phyloP scores from a whole-genome alignment of 2,113 vertebrate genomes.

The Conger conger region DNA sequence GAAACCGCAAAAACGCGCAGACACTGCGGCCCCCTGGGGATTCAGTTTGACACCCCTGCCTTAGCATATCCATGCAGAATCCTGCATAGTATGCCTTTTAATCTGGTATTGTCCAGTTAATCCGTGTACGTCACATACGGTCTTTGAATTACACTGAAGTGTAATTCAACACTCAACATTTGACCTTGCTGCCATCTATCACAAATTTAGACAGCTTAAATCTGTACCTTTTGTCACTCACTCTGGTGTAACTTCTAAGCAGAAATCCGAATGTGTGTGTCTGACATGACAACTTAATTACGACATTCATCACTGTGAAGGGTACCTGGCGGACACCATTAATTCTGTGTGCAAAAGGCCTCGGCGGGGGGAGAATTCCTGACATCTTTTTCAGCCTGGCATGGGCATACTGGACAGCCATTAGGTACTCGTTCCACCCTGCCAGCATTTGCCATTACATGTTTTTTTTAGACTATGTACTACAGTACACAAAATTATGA shows the following conservation, averaged over 20 bases:
- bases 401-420: background rate
- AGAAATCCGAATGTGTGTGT: background rate
- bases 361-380: background rate
- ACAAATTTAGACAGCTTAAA: background rate
- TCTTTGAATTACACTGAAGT: too few species aligned
- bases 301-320: conserved; percentile 20
- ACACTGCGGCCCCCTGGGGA: too few species aligned
- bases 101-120: too few species aligned
- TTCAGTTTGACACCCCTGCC: too few species aligned
- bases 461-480: too few species aligned
- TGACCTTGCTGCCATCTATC: too few species aligned
- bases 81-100: too few species aligned
- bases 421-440: background rate
- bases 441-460: background rate
- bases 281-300: background rate
- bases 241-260: background rate
- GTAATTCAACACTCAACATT: too few species aligned
- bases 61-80: too few species aligned
- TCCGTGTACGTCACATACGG: too few species aligned
- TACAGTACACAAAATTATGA: too few species aligned
- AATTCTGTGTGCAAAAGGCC: background rate
- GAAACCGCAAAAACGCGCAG: too few species aligned
- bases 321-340: background rate
- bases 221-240: background rate
- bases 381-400: background rate